Evolutionary conservation across 2,888 invertebrate species (phyloP), one percentile per base, ranked within the genome.

Genomic region (Sphinx pinastri): DNA sequence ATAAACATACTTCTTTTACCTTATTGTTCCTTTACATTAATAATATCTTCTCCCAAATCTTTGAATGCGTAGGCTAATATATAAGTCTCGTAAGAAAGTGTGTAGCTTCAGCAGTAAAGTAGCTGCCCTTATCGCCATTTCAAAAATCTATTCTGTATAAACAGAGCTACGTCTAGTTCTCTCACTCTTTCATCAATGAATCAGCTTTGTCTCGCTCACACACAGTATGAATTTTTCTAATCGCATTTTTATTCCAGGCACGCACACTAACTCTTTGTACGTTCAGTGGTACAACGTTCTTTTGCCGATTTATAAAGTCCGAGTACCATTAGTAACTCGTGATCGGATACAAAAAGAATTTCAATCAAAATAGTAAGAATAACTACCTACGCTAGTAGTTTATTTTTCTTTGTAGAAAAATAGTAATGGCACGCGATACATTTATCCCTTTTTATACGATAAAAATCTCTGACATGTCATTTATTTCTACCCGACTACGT

Each of bases 251-350:
- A 54, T 68, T 54, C 55, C 8, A 2, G 45, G 14, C 63, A 63
- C 63, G 63, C 47, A 16, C 13, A 16, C 49, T 49, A 49, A 19
- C 63, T 49, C 63, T 49, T 63, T 49, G 49, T 63, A 63, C 63
- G 63, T 47, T 63, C 63, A 63, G 63, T 63, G 47, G 19, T 49
- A 63, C 63, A 63, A 13, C 63, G 49, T 47, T 47, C 63, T 63
- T 47, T 19, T 49, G 19, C 47, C 16, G 19, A 63, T 63, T 63
- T 63, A 63, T 63, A 47, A 63, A 49, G 49, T 47, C 13, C 49
- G 11, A 19, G 63, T 49, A 49, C 63, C 49, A 49, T 49, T 49
- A 63, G 63, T 63, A 49, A 49, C 19, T 63, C 19, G 60, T 45
- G 45, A 38, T 60, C 60, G 49, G 11, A 19, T 47, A 16, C 13